Conservation (phyloP, 2,113 vertebrate species). For the Ornithorhynchus anatinus region DNA sequence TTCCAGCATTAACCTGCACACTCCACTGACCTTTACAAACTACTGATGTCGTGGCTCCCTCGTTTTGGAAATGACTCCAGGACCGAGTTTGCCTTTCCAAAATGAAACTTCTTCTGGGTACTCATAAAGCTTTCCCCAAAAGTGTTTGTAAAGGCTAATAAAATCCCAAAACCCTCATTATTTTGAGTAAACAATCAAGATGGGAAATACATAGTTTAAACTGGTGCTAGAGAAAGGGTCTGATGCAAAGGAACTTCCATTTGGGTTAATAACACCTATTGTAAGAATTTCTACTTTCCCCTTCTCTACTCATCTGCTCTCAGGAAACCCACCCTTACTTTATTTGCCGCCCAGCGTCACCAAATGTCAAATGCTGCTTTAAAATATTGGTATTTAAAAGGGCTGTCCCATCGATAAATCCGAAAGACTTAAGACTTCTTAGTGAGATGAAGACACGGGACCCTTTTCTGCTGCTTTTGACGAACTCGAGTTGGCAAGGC, state of each 20-base stretch:
- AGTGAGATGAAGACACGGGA: constrained; percentile 73
- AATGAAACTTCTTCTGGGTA: constrained; percentile 69
- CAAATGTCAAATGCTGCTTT: constrained; percentile 69
- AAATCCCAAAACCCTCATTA: constrained; percentile 77
- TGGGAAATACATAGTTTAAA: constrained; percentile 74
- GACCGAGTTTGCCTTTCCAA: constrained; percentile 65
- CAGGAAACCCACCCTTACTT: constrained; percentile 59
- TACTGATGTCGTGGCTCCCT: constrained; percentile 59
- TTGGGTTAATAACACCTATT: constrained; percentile 47
- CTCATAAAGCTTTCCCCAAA: constrained; percentile 78
- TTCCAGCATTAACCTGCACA: constrained; percentile 23
- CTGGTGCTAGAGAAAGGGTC: constrained; percentile 54
- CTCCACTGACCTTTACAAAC: constrained; percentile 53
- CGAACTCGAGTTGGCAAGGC: constrained; percentile 73
- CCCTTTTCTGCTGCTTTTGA: constrained; percentile 71
- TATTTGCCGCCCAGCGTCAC: constrained; percentile 62
- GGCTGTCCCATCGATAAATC: constrained; percentile 76
- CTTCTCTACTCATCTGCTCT: constrained; percentile 51
- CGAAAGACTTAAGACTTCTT: constrained; percentile 74
- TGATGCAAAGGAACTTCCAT: constrained; percentile 53
- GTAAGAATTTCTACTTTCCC: constrained; percentile 66
- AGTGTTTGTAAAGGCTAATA: constrained; percentile 76
- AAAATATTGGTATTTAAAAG: constrained; percentile 81
- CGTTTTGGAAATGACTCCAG: constrained; percentile 67
- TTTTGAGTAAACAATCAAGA: constrained; percentile 72